Percentiles rank a stretch among this genome's conserved stretches.
Evolutionary conservation across 2,113 vertebrate species (phyloP).

Genomic region (Nesospiza acunhae): DNA sequence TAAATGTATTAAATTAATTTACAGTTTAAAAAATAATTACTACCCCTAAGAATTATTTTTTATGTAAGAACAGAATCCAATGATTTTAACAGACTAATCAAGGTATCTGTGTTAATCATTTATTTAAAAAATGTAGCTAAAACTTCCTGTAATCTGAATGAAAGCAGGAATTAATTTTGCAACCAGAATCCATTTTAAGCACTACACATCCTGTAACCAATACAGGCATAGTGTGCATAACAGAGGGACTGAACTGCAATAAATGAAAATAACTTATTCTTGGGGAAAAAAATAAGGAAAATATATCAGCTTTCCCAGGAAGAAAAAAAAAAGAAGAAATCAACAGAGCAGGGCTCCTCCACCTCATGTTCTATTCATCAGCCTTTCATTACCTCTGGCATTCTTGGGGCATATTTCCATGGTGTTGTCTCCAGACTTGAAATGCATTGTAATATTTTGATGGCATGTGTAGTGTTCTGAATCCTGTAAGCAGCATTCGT

Average conservation of each 20-base stretch:
- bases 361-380: slow-evolving; percentile 56
- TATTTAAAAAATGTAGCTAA: not conserved
- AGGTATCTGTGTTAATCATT: not conserved
- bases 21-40: not conserved
- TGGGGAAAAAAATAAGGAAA: not conserved
- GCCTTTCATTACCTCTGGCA: slow-evolving; percentile 32
- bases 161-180: slow-evolving; percentile 31
- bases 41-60: not conserved
- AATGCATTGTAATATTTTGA: slow-evolving; percentile 47
- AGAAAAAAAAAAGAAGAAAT: not conserved
- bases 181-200: slow-evolving; percentile 21
- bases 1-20: not conserved
- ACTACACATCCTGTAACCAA: not conserved
- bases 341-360: not conserved
- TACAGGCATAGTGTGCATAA: not conserved
- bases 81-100: not conserved
- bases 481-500: not conserved
- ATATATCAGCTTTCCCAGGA: not conserved
- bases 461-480: not conserved
- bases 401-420: slow-evolving; percentile 23
- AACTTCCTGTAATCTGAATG: slow-evolving; percentile 1
- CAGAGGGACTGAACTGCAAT: not conserved
- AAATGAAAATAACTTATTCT: slow-evolving; percentile 12
- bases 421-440: slow-evolving; percentile 9
- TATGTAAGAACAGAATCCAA: not conserved